Evolutionary conservation across 2,888 invertebrate genomes (phyloP).

Genomic region (Psylliodes chrysocephalus): DNA sequence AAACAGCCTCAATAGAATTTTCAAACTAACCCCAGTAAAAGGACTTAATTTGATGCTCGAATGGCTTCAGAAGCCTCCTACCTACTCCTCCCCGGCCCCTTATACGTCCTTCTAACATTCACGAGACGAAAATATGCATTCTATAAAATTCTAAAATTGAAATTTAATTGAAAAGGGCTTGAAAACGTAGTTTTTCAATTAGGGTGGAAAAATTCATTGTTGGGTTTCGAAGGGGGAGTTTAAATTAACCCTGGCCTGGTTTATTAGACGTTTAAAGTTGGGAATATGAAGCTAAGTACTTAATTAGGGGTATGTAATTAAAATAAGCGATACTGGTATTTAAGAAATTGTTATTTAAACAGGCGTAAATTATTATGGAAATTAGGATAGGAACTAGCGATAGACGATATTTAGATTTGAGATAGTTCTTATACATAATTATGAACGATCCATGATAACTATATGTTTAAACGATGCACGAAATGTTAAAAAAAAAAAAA

Average conservation of each 20-base stretch:
- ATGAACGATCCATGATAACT: too few species aligned
- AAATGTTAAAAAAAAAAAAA: too few species aligned
- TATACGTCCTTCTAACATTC: conserved; percentile 6
- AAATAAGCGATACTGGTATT: not conserved
- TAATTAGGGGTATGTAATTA: not conserved
- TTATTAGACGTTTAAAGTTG: not conserved
- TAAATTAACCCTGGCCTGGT: not conserved
- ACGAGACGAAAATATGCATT: conserved; percentile 17
- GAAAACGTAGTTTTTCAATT: conserved; percentile 7
- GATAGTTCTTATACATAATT: too few species aligned
- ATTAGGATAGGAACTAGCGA: too few species aligned
- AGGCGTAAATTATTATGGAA: too few species aligned
- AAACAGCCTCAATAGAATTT: conserved; percentile 11
- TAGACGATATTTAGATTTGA: too few species aligned
- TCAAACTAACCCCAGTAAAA: conserved; percentile 16
- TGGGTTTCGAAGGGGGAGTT: not conserved
- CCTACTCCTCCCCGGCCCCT: not conserved
- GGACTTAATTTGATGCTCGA: conserved; percentile 36
- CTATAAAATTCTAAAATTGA: conserved; percentile 21
- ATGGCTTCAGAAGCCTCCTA: conserved; percentile 7
- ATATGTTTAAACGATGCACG: too few species aligned
- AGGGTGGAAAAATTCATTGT: not conserved
- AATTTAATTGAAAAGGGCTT: conserved; percentile 15
- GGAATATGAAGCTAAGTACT: not conserved
- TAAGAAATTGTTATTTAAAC: too few species aligned